phyloP scores from a whole-genome alignment of 2,113 vertebrate species.

The Triplophysa tibetana region DNA sequence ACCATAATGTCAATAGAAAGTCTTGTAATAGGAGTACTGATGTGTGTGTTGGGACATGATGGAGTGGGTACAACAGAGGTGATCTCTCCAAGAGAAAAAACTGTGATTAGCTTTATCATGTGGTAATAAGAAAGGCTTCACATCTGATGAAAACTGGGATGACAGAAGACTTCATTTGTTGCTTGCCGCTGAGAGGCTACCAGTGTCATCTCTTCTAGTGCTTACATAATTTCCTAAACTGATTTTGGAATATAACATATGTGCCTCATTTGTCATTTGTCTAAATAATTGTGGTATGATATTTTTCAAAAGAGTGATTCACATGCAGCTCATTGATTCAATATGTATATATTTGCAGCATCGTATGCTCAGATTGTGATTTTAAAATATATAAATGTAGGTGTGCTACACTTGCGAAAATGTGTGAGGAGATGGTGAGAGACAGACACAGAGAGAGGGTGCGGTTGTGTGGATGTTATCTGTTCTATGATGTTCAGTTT shows the following conservation, averaged over 20 bases:
- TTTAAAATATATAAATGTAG: neutral
- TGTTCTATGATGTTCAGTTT: conserved; percentile 19
- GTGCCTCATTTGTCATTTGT: conserved; percentile 25
- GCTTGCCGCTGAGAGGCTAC: conserved; percentile 21
- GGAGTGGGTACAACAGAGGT: conserved; percentile 13
- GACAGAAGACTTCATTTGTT: conserved; percentile 36
- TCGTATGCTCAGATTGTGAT: neutral
- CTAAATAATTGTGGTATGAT: neutral
- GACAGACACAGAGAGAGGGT: conserved; percentile 13
- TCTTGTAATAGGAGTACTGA: neutral
- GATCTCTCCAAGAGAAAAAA: conserved; percentile 17
- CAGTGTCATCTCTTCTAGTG: conserved; percentile 22
- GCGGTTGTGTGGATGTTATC: conserved; percentile 34
- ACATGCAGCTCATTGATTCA: neutral
- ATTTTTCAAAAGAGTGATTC: neutral
- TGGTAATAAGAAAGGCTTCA: conserved; percentile 32
- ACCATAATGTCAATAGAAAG: neutral
- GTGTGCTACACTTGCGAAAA: neutral
- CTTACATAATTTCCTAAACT: conserved; percentile 36
- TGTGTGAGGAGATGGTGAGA: conserved; percentile 6
- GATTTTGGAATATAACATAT: conserved; percentile 12
- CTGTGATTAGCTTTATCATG: conserved; percentile 33
- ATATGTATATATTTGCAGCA: neutral
- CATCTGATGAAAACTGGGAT: conserved; percentile 31
- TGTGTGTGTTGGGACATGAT: neutral